Conservation (phyloP, 2,888 invertebrate genomes). For the Plemyria rubiginata region DNA sequence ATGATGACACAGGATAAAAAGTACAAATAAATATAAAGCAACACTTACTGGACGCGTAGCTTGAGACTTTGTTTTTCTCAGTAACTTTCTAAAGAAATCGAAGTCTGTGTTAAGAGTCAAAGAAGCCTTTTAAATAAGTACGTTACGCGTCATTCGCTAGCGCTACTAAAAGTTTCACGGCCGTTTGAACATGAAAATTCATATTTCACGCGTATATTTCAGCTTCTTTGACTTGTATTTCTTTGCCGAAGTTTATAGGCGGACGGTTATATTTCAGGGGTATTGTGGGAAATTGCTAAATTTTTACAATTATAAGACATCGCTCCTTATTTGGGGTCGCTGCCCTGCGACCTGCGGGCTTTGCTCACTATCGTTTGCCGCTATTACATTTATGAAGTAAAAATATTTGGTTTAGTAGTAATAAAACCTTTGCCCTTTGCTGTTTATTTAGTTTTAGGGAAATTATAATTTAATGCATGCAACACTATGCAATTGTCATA, state of each 20-base stretch:
- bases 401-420: not conserved
- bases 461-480: too few relatives aligned
- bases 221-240: conserved; percentile 23
- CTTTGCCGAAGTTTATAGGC: conserved; percentile 19
- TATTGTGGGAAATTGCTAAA: conserved; percentile 12
- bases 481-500: too few relatives aligned
- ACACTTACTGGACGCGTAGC: too few relatives aligned
- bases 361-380: conserved; percentile 7
- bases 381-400: conserved; percentile 1
- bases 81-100: conserved; percentile 3
- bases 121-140: conserved; percentile 3
- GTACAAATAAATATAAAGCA: too few relatives aligned
- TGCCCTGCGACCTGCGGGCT: conserved; percentile 5
- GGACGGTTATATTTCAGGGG: conserved; percentile 13
- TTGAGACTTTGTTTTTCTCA: not conserved
- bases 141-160: conserved; percentile 11
- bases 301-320: conserved; percentile 21
- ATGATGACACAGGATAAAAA: too few relatives aligned
- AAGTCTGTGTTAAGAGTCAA: not conserved
- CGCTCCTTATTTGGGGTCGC: conserved; percentile 11
- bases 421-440: too few relatives aligned
- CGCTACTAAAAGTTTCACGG: conserved; percentile 21
- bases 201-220: conserved; percentile 21
- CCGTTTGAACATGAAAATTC: conserved; percentile 19
- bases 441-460: too few relatives aligned